A percentile compares a stretch with the other conserved stretches of the same genome.
These are phyloP conservation scores for Eurois occulta DNA, from an alignment of 2,888 invertebrate genomes.

Conservation along the genomic window DNA sequence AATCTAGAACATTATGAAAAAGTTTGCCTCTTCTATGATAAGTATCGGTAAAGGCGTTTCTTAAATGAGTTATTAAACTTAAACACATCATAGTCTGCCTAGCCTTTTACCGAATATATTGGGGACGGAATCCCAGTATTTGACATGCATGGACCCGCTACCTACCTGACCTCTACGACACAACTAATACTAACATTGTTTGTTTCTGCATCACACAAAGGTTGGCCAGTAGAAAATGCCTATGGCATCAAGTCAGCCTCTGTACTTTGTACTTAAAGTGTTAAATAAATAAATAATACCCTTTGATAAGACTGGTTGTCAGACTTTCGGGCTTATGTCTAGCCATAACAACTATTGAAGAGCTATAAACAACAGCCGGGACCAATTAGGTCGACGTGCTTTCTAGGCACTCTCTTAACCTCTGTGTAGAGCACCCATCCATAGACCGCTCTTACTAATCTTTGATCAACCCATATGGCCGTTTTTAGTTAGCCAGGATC, in stretches of 20 bases:
- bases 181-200: no score
- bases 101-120: background rate
- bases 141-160: background rate
- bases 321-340: background rate
- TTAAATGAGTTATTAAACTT: background rate
- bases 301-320: background rate
- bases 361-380: background rate
- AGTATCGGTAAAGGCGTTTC: background rate
- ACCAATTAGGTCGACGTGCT: background rate
- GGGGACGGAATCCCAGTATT: background rate
- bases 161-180: background rate
- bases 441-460: background rate
- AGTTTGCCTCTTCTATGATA: background rate
- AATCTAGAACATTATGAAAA: slow-evolving; percentile 18
- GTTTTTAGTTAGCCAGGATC: background rate
- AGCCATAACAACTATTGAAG: background rate
- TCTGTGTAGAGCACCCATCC: background rate
- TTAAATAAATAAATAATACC: background rate
- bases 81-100: background rate
- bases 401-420: background rate
- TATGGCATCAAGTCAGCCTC: no score
- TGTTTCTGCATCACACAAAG: no score
- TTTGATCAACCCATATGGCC: background rate
- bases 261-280: no score
- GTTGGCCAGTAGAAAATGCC: no score